phyloP scores from a whole-genome alignment of 2,113 vertebrate genomes.

The Puffinus mauretanicus region DNA sequence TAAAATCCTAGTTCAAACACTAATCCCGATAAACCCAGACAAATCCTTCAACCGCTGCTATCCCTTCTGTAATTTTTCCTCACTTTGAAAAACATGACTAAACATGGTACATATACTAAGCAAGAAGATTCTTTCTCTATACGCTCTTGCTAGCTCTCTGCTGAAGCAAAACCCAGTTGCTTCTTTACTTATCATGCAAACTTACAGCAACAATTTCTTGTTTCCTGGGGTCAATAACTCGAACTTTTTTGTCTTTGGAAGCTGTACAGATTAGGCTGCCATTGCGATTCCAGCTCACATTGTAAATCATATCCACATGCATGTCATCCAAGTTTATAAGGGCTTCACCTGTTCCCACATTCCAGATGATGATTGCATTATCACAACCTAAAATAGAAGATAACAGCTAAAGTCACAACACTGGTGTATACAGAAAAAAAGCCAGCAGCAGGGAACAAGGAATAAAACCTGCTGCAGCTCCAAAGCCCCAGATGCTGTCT shows the following conservation, averaged over 20 bases:
- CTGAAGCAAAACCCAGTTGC: neutral
- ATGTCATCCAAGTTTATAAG: constrained; percentile 91
- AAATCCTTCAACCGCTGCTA: constrained; percentile 6
- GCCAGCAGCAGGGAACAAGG: neutral
- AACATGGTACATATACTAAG: accelerated
- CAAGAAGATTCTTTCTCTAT: neutral
- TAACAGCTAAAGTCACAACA: neutral
- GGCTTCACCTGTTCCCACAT: constrained; percentile 91
- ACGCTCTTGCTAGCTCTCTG: neutral
- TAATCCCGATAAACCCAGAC: constrained; percentile 36
- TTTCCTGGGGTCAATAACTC: constrained; percentile 92
- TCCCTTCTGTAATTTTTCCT: neutral
- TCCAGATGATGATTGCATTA: constrained; percentile 92
- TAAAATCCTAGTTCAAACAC: constrained; percentile 31
- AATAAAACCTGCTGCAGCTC: neutral
- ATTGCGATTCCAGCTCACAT: constrained; percentile 89
- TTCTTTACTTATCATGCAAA: neutral
- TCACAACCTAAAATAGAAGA: constrained; percentile 81
- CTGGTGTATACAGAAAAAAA: accelerated
- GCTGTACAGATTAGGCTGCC: constrained; percentile 95
- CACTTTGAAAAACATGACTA: neutral
- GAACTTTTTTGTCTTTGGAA: constrained; percentile 94
- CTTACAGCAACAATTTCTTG: constrained; percentile 85
- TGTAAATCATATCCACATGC: constrained; percentile 94
- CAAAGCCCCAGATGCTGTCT: neutral